Evolutionary conservation across 2,797 vertebrate genomes (phyloP).

Genomic region (Craterocephalus amniculus): DNA sequence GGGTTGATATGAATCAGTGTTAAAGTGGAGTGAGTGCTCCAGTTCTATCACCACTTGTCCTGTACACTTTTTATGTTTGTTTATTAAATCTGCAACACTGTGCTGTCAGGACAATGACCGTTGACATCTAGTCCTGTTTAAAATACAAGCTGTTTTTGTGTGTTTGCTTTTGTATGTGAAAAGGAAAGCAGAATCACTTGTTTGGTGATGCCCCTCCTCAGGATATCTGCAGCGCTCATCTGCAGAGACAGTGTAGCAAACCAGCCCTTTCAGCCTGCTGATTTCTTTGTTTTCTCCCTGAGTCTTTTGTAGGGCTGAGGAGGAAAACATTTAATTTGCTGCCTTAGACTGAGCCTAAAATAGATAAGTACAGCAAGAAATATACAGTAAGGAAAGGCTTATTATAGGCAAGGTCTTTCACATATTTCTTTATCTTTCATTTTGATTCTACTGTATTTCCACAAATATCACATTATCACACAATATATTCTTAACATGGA

Average conservation of each 20-base stretch:
- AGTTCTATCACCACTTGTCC: constrained; percentile 11
- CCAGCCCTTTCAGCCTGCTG: not conserved
- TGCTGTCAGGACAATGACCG: not conserved
- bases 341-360: constrained; percentile 7
- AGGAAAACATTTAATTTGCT: constrained; percentile 3
- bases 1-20: constrained; percentile 13
- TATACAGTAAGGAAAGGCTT: not conserved
- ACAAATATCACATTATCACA: not conserved
- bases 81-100: not conserved
- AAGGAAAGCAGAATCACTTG: not conserved
- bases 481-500: not conserved
- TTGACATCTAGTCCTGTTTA: not conserved
- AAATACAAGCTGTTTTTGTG: not conserved
- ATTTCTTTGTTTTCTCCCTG: constrained; percentile 6
- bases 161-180: not conserved
- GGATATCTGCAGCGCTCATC: not conserved
- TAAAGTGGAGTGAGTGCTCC: not conserved
- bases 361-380: not conserved
- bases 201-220: not conserved
- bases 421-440: not conserved
- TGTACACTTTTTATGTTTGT: not conserved
- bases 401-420: not conserved
- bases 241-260: constrained; percentile 19
- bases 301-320: not conserved
- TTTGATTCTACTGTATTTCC: not conserved